Conservation (phyloP, 2,113 vertebrate genomes). For the Oceanites oceanicus region DNA sequence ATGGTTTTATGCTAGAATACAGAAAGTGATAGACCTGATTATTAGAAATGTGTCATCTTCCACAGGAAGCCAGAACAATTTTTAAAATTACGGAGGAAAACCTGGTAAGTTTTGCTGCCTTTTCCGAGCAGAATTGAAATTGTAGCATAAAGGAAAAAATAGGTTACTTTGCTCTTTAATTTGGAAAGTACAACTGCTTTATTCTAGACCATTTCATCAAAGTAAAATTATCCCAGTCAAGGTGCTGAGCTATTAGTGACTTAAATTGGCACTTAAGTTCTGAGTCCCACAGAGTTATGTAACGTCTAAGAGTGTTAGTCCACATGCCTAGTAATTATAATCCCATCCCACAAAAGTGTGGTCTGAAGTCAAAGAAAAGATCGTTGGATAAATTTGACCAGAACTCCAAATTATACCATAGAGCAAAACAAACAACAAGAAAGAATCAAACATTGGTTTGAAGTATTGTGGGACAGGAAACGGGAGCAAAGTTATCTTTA, state of each 20-base stretch:
- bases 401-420: slow-evolving; percentile 26
- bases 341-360: background rate
- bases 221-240: background rate
- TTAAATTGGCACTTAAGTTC: background rate
- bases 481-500: background rate
- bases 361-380: background rate
- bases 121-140: background rate
- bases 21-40: background rate
- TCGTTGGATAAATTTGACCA: slow-evolving; percentile 1
- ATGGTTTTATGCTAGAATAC: background rate
- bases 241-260: background rate
- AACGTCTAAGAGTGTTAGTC: background rate
- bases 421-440: slow-evolving; percentile 7
- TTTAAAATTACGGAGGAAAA: background rate
- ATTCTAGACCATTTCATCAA: background rate
- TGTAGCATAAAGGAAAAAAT: background rate
- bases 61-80: background rate
- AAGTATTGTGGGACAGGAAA: background rate
- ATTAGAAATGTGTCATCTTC: background rate
- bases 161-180: background rate
- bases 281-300: background rate
- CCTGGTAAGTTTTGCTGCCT: background rate
- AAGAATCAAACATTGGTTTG: background rate
- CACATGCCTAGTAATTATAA: background rate
- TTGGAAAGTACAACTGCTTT: background rate